Evolutionary conservation across 2,113 vertebrate species (phyloP).

Genomic region (Athene cunicularia): DNA sequence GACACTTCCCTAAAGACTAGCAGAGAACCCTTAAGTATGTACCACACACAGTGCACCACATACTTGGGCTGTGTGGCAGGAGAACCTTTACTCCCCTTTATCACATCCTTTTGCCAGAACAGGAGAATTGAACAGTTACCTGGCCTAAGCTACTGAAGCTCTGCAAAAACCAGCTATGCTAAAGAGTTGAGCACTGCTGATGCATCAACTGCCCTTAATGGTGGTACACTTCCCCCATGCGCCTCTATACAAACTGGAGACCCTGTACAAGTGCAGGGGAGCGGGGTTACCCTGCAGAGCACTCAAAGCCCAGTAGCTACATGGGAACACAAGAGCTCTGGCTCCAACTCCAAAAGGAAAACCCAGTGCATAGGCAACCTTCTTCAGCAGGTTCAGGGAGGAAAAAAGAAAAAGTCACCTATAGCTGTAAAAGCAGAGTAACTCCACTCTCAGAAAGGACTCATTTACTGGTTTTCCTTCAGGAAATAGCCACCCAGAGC

Average conservation of each 20-base stretch:
- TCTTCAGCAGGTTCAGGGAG: neutral
- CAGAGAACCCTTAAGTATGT: neutral
- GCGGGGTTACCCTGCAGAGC: neutral
- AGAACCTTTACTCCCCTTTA: neutral
- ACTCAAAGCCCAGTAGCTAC: neutral
- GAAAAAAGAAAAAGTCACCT: neutral
- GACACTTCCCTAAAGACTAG: neutral
- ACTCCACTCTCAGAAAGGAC: neutral
- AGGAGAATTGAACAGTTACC: neutral
- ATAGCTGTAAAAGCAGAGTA: neutral
- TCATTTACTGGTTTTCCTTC: neutral
- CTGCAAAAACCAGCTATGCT: neutral
- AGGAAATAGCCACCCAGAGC: neutral
- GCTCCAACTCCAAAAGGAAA: neutral
- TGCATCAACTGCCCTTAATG: rapidly evolving
- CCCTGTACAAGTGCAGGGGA: neutral
- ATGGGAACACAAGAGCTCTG: neutral
- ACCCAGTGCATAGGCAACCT: neutral
- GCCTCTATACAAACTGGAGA: neutral
- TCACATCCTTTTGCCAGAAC: neutral
- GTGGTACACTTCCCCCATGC: rapidly evolving
- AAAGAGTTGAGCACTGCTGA: neutral
- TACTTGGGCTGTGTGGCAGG: neutral
- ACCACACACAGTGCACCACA: neutral
- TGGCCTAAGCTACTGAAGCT: neutral